Evolutionary conservation across 2,888 invertebrate species (phyloP).

Genomic region (Pheosia gnoma): DNA sequence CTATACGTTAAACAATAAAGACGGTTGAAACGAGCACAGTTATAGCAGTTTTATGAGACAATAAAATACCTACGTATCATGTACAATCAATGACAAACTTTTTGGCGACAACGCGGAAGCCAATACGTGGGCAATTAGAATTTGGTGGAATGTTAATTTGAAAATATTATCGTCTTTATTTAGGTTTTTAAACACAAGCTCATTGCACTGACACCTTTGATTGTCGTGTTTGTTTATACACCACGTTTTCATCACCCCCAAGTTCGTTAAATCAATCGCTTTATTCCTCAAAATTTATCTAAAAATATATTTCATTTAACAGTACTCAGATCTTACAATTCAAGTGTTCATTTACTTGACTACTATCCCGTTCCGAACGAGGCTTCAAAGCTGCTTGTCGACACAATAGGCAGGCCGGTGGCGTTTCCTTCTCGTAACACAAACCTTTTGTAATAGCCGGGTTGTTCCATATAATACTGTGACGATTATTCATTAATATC

Average conservation of each 20-base stretch:
- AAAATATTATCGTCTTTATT: constrained; percentile 1
- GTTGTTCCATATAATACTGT: constrained; percentile 48
- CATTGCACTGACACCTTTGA: too few relatives aligned
- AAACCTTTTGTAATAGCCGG: constrained; percentile 56
- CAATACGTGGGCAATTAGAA: constrained; percentile 37
- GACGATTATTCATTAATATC: constrained; percentile 60
- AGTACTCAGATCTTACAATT: too few relatives aligned
- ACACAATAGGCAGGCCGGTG: constrained; percentile 54
- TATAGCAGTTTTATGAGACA: constrained; percentile 49
- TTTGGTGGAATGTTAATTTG: constrained; percentile 32
- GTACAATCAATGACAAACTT: constrained; percentile 57
- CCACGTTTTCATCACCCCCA: too few relatives aligned
- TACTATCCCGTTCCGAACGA: constrained; percentile 32
- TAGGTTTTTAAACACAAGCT: background rate
- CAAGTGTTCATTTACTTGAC: background rate
- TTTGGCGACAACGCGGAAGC: constrained; percentile 42
- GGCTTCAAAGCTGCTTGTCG: constrained; percentile 35
- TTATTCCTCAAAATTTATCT: too few relatives aligned
- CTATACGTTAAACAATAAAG: constrained; percentile 44
- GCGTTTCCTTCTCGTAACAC: constrained; percentile 50
- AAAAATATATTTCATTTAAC: too few relatives aligned
- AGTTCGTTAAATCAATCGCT: too few relatives aligned
- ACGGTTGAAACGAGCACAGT: constrained; percentile 44
- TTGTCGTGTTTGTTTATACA: too few relatives aligned
- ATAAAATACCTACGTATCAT: constrained; percentile 49